These are phyloP conservation scores for Enteromius trimaculatus DNA, from an alignment of 2,797 vertebrate genomes.

Conservation along the genomic window DNA sequence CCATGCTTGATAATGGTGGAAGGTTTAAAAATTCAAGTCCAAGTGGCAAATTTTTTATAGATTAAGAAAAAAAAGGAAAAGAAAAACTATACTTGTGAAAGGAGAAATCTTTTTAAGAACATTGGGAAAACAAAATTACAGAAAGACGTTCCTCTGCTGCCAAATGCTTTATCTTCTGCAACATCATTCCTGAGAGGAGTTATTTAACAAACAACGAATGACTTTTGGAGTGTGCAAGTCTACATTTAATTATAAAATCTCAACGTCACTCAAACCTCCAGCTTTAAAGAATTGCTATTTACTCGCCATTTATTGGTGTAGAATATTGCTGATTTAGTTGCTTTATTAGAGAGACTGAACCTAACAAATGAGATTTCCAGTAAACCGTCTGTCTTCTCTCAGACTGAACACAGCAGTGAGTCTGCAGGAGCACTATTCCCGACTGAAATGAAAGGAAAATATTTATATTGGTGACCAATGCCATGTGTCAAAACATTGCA, in stretches of 20 bases:
- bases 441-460: background rate
- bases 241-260: background rate
- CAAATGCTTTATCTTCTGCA: background rate
- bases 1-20: background rate
- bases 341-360: background rate
- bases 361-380: background rate
- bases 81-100: background rate
- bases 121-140: background rate
- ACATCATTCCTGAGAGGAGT: conserved; percentile 19
- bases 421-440: background rate
- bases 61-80: background rate
- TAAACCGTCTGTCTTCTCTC: background rate
- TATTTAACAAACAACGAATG: background rate
- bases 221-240: conserved; percentile 8
- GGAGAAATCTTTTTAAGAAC: background rate
- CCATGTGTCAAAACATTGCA: background rate
- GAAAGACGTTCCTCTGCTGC: background rate
- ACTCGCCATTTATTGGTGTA: conserved; percentile 22
- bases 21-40: background rate
- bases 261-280: background rate
- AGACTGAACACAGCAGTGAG: conserved; percentile 9
- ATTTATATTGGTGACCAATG: conserved; percentile 11
- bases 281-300: conserved; percentile 10
- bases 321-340: conserved; percentile 29
- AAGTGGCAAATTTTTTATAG: background rate